phyloP scores from a whole-genome alignment of 2,888 invertebrate genomes.

The Stramonita haemastoma region DNA sequence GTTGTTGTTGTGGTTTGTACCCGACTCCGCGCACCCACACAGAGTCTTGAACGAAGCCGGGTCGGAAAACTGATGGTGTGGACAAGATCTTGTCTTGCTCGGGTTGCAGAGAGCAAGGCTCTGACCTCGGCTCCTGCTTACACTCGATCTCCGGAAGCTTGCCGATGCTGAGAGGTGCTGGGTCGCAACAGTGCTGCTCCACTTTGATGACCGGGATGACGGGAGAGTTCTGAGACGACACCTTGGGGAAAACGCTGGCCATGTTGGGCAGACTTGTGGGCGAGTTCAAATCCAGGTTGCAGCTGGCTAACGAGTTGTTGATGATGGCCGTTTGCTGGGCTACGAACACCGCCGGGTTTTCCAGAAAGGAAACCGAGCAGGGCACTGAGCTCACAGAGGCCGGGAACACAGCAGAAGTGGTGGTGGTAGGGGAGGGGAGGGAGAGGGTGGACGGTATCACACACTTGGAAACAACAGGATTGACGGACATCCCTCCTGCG shows the following conservation, averaged over 20 bases:
- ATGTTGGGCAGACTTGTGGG: constrained; percentile 27
- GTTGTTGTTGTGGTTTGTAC: constrained; percentile 27
- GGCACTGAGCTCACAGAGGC: constrained; percentile 37
- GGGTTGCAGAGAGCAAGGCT: background rate
- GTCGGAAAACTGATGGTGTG: background rate
- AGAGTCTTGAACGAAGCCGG: background rate
- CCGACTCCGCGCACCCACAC: background rate
- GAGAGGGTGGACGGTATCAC: constrained; percentile 41
- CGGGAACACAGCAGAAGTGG: constrained; percentile 33
- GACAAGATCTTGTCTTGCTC: background rate
- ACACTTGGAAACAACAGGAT: constrained; percentile 30
- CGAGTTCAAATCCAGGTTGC: constrained; percentile 42
- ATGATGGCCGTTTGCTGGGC: constrained; percentile 92
- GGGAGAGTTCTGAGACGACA: background rate
- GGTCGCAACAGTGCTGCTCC: constrained; percentile 35
- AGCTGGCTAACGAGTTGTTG: constrained; percentile 59
- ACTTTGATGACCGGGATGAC: constrained; percentile 29
- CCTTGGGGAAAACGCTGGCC: background rate
- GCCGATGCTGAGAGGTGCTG: background rate
- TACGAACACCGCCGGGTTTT: constrained; percentile 93
- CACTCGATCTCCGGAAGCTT: constrained; percentile 23
- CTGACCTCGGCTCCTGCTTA: constrained; percentile 19
- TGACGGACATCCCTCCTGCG: background rate
- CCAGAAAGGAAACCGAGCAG: constrained; percentile 85
- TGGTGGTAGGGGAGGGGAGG: constrained; percentile 29